Evolutionary conservation across 1,140 invertebrate genomes (phyloP), one percentile per base, ranked within the genome.

Genomic region (Camponotus floridanus): DNA sequence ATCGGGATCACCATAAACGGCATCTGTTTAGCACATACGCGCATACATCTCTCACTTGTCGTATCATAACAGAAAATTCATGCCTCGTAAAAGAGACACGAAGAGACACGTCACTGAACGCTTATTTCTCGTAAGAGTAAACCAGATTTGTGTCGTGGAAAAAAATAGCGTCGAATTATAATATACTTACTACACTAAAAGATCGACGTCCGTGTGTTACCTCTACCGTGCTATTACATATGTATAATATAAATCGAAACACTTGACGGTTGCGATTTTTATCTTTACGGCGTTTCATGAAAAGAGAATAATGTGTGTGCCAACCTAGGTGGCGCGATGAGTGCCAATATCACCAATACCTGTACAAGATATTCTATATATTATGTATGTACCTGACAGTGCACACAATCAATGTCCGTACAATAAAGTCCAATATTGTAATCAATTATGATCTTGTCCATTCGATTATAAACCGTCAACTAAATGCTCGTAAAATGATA

Each of bases 71-170:
- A 83, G 26, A 74, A 61, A 61, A 48, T 61, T 74, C 18, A 39
- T 31, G 36, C 6, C 18, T 59, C 15, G 11, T 13, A 39, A 36
- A 57, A 70, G n/a, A 80, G 5, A 15, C 13, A 31, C 42, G 57
- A 62, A 36, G 42, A 80, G 33, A 42, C 68, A 68, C 45, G 76
- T 80, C 76, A 79, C 45, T 65, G 31, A 13, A 79, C 45, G 51
- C 64, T 51, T 18, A 33, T 80, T 55, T 31, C 15, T 70, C 48
- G 33, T 18, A n/a, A 36, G 11, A 4, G 11, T 42, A 18, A 39
- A 74, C 0, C 18, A 57, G 31, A 1, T 18, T 21, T 42, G 42
- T 0, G 15, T 13, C 11, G 31, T 39, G 15, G 45, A 1, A 4
- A 45, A 45, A 13, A 45, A 45, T 4, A 57, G 3, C 15, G 1